Conservation (phyloP, 2,113 vertebrate genomes). For the Variabilichromis moorii region DNA sequence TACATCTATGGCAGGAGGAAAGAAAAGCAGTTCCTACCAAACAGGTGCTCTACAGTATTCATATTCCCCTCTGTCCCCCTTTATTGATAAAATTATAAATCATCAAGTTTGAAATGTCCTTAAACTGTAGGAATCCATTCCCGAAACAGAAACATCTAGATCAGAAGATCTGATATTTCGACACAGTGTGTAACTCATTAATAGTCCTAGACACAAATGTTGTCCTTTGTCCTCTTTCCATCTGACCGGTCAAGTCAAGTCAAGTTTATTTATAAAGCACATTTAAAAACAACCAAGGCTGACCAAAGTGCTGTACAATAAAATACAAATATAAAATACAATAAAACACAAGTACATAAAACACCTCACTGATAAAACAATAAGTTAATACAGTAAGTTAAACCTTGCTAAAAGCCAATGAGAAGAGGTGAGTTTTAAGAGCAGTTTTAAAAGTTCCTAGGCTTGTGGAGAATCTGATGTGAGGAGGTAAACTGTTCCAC, state of each 20-base stretch:
- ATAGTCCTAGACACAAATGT: not conserved
- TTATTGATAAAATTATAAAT: not conserved
- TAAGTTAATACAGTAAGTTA: too few species aligned
- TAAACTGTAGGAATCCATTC: not conserved
- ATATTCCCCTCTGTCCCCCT: not conserved
- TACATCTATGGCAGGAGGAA: not conserved
- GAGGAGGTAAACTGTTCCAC: too few species aligned
- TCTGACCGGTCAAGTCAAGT: not conserved
- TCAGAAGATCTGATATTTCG: accelerated
- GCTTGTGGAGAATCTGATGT: too few species aligned
- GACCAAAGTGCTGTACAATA: too few species aligned
- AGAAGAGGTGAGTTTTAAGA: too few species aligned
- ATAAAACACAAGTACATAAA: too few species aligned
- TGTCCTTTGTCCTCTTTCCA: not conserved
- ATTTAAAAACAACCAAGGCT: too few species aligned
- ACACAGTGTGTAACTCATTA: not conserved
- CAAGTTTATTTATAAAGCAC: too few species aligned
- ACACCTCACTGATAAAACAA: too few species aligned
- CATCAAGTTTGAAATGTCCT: accelerated
- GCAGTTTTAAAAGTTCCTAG: too few species aligned
- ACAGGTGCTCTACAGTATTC: not conserved
- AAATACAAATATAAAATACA: too few species aligned
- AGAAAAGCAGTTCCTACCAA: not conserved
- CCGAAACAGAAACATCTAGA: not conserved
- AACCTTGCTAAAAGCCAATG: too few species aligned